Evolutionary conservation across 2,797 vertebrate species (phyloP).

Genomic region (Orientallactaga sibirica): DNA sequence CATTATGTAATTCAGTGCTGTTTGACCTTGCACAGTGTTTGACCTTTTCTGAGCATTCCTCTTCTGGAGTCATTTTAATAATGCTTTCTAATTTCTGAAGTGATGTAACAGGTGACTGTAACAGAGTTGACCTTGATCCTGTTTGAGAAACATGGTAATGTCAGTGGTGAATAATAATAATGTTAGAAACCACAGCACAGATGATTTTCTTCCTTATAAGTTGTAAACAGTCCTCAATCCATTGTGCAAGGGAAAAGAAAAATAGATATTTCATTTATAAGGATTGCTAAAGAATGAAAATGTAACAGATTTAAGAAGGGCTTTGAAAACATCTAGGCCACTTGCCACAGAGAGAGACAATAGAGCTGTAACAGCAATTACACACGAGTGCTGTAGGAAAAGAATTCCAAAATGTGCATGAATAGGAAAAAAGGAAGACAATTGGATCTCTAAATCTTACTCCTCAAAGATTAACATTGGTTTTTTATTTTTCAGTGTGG

Average conservation of each 20-base stretch:
- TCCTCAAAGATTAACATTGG: not conserved
- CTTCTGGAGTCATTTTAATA: conserved; percentile 37
- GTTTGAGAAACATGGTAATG: not conserved
- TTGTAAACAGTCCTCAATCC: not conserved
- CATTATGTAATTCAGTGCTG: not conserved
- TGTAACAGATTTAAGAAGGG: not conserved
- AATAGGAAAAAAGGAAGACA: not conserved
- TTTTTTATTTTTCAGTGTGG: not conserved
- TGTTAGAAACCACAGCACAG: not conserved
- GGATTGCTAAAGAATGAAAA: conserved; percentile 24
- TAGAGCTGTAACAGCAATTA: not conserved
- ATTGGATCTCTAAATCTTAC: not conserved
- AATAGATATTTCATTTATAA: not conserved
- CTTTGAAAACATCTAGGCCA: not conserved
- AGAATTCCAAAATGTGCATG: not conserved
- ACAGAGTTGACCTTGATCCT: conserved; percentile 39
- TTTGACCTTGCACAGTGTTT: conserved; percentile 19
- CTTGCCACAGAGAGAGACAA: not conserved
- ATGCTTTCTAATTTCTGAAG: conserved; percentile 4
- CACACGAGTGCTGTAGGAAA: not conserved
- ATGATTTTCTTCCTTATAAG: not conserved
- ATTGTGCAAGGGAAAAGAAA: not conserved
- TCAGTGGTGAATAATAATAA: not conserved
- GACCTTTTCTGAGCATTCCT: not conserved
- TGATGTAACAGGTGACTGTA: conserved; percentile 1